Evolutionary conservation across 2,797 vertebrate species (phyloP).

Genomic region (Falco novaeseelandiae): DNA sequence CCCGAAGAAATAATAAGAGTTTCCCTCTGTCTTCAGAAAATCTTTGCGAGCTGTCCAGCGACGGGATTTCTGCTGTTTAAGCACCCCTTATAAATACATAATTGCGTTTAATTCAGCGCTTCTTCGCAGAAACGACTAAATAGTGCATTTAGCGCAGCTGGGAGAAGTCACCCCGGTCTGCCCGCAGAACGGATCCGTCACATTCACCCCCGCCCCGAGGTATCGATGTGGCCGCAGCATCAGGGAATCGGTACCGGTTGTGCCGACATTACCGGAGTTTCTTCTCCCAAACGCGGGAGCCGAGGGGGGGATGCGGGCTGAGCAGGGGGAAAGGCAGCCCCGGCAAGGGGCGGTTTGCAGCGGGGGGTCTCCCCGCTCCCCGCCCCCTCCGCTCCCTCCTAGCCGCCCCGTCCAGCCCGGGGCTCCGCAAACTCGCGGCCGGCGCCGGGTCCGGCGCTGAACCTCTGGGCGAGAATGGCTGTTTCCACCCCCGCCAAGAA

Average conservation of each 20-base stretch:
- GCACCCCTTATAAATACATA: neutral
- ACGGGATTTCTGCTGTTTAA: neutral
- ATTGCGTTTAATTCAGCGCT: neutral
- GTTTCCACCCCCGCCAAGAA: neutral
- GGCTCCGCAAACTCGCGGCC: neutral
- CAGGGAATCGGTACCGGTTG: neutral
- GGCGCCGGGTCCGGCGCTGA: neutral
- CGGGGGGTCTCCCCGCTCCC: accelerated
- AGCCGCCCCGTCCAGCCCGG: neutral
- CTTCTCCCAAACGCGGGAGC: neutral
- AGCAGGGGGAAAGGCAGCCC: neutral
- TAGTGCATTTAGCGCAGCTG: neutral
- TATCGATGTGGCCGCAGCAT: neutral
- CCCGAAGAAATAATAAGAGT: neutral
- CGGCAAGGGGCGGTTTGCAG: neutral
- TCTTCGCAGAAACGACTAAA: neutral
- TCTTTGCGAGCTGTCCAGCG: neutral
- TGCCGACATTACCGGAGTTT: neutral
- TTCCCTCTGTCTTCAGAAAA: neutral
- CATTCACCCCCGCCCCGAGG: neutral
- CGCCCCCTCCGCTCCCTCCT: neutral
- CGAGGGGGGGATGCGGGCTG: neutral
- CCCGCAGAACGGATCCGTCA: neutral
- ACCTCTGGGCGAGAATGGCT: neutral
- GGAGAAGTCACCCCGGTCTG: neutral